A percentile compares a stretch with the other conserved stretches of the same genome.
These are phyloP conservation scores for Diplodus puntazzo DNA, from an alignment of 2,797 vertebrate genomes.

Conservation along the genomic window DNA sequence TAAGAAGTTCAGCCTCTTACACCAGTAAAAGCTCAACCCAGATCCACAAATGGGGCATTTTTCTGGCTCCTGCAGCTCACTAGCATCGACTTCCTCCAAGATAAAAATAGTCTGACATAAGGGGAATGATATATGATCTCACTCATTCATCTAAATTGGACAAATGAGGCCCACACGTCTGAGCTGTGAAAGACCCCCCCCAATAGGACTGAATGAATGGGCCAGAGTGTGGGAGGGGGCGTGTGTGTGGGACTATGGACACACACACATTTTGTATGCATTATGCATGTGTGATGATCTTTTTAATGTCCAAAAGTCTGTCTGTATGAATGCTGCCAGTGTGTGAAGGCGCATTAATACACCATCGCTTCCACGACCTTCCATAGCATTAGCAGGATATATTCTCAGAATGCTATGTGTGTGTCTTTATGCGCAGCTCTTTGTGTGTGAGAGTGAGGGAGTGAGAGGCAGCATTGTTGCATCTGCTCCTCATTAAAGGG, in stretches of 20 bases:
- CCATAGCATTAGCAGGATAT: slow-evolving; percentile 12
- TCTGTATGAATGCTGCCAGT: slow-evolving; percentile 9
- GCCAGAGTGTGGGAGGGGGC: slow-evolving; percentile 35
- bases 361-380: slow-evolving; percentile 17
- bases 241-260: slow-evolving; percentile 1
- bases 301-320: slow-evolving; percentile 24
- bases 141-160: slow-evolving; percentile 79
- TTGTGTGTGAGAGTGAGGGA: slow-evolving; percentile 51
- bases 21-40: slow-evolving; percentile 30
- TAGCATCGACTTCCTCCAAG: slow-evolving; percentile 51
- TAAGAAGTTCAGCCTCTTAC: slow-evolving; percentile 32
- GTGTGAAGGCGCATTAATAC: slow-evolving; percentile 15
- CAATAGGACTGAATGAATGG: slow-evolving; percentile 52
- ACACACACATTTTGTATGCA: slow-evolving; percentile 14
- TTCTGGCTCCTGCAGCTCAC: slow-evolving; percentile 39
- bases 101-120: slow-evolving; percentile 69
- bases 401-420: slow-evolving; percentile 21
- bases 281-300: slow-evolving; percentile 31
- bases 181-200: slow-evolving; percentile 65
- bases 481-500: slow-evolving; percentile 89
- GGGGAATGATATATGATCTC: slow-evolving; percentile 74
- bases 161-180: slow-evolving; percentile 77
- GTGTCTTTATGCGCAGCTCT: slow-evolving; percentile 27
- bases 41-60: slow-evolving; percentile 47
- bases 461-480: slow-evolving; percentile 78